Evolutionary conservation across 35 echinoderm and acorn worm species (phyloP).

Genomic region (Strongylocentrotus purpuratus): DNA sequence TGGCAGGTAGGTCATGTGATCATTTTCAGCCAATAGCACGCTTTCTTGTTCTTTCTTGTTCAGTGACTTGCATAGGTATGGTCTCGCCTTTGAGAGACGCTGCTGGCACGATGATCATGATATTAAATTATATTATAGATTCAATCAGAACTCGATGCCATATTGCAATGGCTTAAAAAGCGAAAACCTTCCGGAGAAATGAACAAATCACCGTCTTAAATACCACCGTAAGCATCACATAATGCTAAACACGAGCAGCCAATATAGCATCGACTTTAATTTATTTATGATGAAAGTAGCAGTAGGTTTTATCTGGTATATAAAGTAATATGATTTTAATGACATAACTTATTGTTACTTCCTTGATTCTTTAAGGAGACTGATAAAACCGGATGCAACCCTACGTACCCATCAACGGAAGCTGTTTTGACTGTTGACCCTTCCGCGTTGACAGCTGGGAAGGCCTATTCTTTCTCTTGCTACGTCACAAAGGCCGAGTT

Average conservation of each 20-base stretch:
- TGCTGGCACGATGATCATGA: too few relatives aligned
- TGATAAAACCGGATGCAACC: background rate
- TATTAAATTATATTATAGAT: too few relatives aligned
- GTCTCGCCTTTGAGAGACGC: too few relatives aligned
- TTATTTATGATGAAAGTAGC: background rate
- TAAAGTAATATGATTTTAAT: too few relatives aligned
- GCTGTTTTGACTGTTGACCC: background rate
- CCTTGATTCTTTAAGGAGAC: background rate
- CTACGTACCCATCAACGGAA: background rate
- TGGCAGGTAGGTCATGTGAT: slow-evolving; percentile 23
- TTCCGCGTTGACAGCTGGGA: background rate
- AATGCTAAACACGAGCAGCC: too few relatives aligned
- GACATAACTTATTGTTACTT: background rate
- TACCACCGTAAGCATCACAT: background rate
- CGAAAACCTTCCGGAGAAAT: too few relatives aligned
- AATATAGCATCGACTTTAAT: too few relatives aligned
- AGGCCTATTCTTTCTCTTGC: background rate
- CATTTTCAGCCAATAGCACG: too few relatives aligned
- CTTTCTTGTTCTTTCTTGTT: too few relatives aligned
- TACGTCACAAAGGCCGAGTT: background rate
- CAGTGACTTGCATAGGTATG: too few relatives aligned
- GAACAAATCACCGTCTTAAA: background rate
- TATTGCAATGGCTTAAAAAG: too few relatives aligned
- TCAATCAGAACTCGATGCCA: too few relatives aligned
- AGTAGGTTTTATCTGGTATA: background rate